Percentiles rank a stretch among this genome's conserved stretches.
These are phyloP conservation scores for Brachionus manjavacas DNA, from an alignment of 1,140 invertebrate genomes.

Conservation along the genomic window DNA sequence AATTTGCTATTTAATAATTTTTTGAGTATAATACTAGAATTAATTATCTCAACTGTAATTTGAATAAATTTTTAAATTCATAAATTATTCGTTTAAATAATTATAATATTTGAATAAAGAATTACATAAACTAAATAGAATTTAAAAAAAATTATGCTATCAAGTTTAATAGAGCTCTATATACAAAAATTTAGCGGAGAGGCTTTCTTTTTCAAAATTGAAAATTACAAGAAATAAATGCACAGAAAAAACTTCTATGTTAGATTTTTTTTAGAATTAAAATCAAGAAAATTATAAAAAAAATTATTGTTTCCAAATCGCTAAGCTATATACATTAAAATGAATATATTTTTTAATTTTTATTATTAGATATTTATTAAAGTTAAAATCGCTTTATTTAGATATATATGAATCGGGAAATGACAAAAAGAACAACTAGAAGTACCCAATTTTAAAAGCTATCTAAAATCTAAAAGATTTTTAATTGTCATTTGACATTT, in stretches of 20 bases:
- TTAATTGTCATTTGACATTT: neutral
- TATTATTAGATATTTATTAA: too few species aligned
- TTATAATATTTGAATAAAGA: neutral
- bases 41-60: neutral
- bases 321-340: neutral
- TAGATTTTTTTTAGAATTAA: neutral
- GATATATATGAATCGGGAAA: neutral
- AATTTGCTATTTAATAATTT: too few species aligned
- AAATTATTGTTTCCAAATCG: neutral
- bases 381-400: neutral
- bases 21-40: neutral
- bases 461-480: neutral
- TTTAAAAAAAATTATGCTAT: neutral
- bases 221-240: neutral
- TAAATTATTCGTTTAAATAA: neutral
- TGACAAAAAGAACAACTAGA: neutral
- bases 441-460: neutral
- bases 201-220: neutral
- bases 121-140: neutral
- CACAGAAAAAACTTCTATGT: neutral
- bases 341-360: too few species aligned
- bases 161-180: neutral
- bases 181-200: neutral
- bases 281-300: neutral
- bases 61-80: neutral